Base-by-base conservation (phyloP, 2,113 vertebrate genomes). In the Seriola aureovittata region DNA sequence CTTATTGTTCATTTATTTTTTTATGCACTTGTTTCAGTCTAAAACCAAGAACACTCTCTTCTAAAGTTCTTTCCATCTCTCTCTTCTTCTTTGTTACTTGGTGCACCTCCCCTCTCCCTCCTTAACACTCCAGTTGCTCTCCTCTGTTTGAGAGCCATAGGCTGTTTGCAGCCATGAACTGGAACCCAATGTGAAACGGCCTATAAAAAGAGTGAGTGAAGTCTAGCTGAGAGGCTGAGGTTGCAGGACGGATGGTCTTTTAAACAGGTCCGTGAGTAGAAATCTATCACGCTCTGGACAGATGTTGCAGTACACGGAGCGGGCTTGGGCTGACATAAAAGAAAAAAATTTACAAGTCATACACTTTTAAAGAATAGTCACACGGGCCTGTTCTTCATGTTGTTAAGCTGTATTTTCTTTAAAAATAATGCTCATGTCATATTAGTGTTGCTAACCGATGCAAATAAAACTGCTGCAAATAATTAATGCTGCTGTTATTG, bases 121-220 rank as follows among this genome's bases (percentile, higher is more conserved):
- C 80, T 78, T 64, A 84, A 81, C 82, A 84, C 85, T 80, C 75
- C 52, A 38, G 65, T 71, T 62, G 71, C 29, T 80, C 76, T 73
- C 75, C 71, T 69, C 59, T 81, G 84, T 87, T 59, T 84, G 74
- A 85, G 80, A 78, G 80, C 85, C 82, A 77, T 57, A 36, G 71
- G 84, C 90, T 79, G 80, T 66, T 77, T 63, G 84, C 63, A 52
- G 80, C 84, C 34, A 38, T 90, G 87, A 90, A 89, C 91, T 89
- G 90, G 78, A 93, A 92, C 90, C 72, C 82, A 83, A 90, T 88
- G 89, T 91, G 90, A 90, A 91, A 91, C n/a, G 83, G 86, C 78
- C 85, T 71, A 81, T 92, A 89, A 92, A 92, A 85, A 81, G 88
- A 75, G 81, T 42, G 82, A 83, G 76, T 81, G 75, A 80, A 85